Evolutionary conservation across 2,113 vertebrate species (phyloP).

Genomic region (Notiomystis cincta): DNA sequence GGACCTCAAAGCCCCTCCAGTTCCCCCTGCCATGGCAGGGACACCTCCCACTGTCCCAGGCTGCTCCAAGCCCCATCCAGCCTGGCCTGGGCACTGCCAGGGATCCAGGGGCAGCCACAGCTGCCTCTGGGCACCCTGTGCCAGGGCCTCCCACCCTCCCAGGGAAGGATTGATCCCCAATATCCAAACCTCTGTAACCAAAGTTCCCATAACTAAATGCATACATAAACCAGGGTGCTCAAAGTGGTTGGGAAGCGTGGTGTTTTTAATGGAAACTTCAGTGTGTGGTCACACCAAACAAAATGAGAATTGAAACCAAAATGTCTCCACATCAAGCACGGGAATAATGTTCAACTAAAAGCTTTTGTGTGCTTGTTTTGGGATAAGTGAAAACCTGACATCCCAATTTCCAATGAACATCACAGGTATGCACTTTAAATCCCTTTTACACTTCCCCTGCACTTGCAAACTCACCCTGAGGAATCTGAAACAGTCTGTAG

Average conservation of each 20-base stretch:
- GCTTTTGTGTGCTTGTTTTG: not conserved
- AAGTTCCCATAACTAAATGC: not conserved
- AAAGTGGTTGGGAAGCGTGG: not conserved
- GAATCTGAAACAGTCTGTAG: fast-evolving
- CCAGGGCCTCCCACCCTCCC: not conserved
- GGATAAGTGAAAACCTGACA: not conserved
- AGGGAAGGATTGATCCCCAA: not conserved
- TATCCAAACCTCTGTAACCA: not conserved
- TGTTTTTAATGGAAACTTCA: not conserved
- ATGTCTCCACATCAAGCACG: not conserved
- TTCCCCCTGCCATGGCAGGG: not conserved
- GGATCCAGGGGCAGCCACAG: not conserved
- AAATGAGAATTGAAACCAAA: not conserved
- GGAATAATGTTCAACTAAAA: not conserved
- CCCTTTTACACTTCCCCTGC: not conserved
- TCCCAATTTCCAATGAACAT: not conserved
- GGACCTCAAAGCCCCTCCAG: fast-evolving
- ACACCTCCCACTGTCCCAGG: not conserved
- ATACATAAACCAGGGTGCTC: not conserved
- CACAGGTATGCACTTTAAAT: not conserved
- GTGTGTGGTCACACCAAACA: not conserved
- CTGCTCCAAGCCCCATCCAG: not conserved
- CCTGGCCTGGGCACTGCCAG: not conserved
- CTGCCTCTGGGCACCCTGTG: not conserved
- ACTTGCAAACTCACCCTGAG: not conserved